Evolutionary conservation across 2,888 invertebrate genomes (phyloP), one percentile per base, ranked within the genome.

Genomic region (Pachliopta kotzebuea): DNA sequence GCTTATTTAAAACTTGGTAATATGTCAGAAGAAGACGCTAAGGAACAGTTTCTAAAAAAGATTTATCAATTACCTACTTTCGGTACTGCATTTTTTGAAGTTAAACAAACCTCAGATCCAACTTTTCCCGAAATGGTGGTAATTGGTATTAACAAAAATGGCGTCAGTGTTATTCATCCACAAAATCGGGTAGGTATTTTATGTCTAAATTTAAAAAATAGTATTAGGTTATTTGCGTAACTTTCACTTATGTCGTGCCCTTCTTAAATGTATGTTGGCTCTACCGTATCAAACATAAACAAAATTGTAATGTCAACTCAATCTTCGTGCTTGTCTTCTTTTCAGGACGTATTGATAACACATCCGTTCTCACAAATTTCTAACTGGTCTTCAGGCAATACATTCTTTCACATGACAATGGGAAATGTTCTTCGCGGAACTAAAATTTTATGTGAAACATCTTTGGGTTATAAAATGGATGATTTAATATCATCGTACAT

Each of bases 381-480:
- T 60, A 98, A 98, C 82, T 99, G 98, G 98, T 98, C 97, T 54
- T 97, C 97, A 11, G 98, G 98, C 17, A 98, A 98, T 82, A 98
- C 97, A 0, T 98, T 96, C 81, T 98, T 98, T 93, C 97, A 97
- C 78, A 95, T 98, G 93, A 97, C 98, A 0, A 96, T 98, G 77
- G 98, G 98, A n/a, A 98, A 97, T 81, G 94, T 98, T 81, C 95
- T 98, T 74, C 94, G 96, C 56, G 98, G 98, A 63, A 96, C 96
- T 31, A 98, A 98, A 83, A 90, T 95, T 65, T 92, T 98, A 2
- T 98, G 97, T 81, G 98, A 98, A 90, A 98, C 98, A 4, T 95
- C 96, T 0, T 92, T 98, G 76, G 98, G 98, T 49, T 98, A 98
- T 89, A 98, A 98, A 93, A 98, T 98, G 96, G 98, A 98, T 81